A percentile compares a stretch with the other conserved stretches of the same genome.
Evolutionary conservation across 64 coral and sea anemone species (phyloP).

Genomic region (Pocillopora verrucosa): DNA sequence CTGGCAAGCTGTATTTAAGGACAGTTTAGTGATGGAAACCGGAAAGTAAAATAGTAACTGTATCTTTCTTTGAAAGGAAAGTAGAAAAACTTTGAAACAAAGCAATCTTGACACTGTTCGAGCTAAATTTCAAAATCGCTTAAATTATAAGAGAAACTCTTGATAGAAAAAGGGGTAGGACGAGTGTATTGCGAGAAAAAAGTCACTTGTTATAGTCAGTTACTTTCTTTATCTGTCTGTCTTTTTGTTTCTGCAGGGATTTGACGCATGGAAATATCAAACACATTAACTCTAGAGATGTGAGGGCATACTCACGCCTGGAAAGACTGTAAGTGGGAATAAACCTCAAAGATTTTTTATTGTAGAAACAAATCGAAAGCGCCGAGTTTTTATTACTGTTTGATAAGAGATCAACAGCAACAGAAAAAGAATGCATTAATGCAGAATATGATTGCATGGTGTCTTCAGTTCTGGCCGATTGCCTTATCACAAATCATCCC

Average conservation of each 20-base stretch:
- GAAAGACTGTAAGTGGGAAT: slow-evolving; percentile 8
- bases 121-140: too few relatives aligned
- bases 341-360: background rate
- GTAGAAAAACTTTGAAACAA: too few relatives aligned
- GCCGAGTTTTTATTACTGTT: background rate
- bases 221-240: background rate
- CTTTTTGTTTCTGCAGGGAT: background rate
- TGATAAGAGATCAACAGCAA: background rate
- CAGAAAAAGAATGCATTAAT: background rate
- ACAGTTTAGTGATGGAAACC: background rate
- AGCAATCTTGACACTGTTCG: too few relatives aligned
- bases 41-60: background rate
- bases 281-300: background rate
- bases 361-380: background rate
- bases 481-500: background rate
- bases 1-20: background rate
- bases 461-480: background rate
- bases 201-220: too few relatives aligned
- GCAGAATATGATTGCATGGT: background rate
- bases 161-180: too few relatives aligned
- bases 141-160: too few relatives aligned
- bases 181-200: too few relatives aligned
- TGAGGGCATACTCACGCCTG: slow-evolving; percentile 15
- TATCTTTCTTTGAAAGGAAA: background rate
- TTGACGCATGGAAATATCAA: slow-evolving; percentile 33